phyloP scores from a whole-genome alignment of 2,888 invertebrate species.

The Tuta absoluta region DNA sequence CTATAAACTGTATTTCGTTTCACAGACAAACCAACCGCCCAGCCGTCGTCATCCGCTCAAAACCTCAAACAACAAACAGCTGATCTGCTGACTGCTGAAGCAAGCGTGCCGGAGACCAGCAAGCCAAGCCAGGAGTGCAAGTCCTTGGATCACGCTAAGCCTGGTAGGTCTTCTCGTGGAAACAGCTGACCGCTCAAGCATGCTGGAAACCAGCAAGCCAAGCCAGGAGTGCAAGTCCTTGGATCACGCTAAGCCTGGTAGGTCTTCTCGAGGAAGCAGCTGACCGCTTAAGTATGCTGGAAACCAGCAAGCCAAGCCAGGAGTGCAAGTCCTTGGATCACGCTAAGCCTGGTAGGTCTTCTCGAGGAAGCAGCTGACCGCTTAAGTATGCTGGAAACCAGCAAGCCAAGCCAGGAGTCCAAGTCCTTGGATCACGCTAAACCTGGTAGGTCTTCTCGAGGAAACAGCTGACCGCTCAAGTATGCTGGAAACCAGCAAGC shows the following conservation, averaged over 20 bases:
- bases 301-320: background rate
- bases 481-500: too few species aligned
- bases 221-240: too few species aligned
- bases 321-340: too few species aligned
- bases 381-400: too few species aligned
- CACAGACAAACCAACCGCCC: conserved; percentile 24
- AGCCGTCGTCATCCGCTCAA: conserved; percentile 55
- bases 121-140: background rate
- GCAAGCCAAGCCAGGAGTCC: too few species aligned
- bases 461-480: too few species aligned
- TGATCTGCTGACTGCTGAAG: conserved; percentile 55
- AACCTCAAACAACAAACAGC: conserved; percentile 52
- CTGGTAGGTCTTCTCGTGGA: conserved; percentile 40
- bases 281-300: conserved; percentile 32
- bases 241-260: background rate
- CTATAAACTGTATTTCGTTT: background rate
- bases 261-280: conserved; percentile 51
- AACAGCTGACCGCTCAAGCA: conserved; percentile 42
- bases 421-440: too few species aligned
- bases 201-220: background rate
- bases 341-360: background rate
- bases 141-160: background rate
- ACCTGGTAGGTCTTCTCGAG: too few species aligned
- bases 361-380: too few species aligned
- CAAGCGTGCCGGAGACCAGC: background rate